Evolutionary conservation across 1,140 invertebrate species (phyloP).

Genomic region (Chionoecetes opilio): DNA sequence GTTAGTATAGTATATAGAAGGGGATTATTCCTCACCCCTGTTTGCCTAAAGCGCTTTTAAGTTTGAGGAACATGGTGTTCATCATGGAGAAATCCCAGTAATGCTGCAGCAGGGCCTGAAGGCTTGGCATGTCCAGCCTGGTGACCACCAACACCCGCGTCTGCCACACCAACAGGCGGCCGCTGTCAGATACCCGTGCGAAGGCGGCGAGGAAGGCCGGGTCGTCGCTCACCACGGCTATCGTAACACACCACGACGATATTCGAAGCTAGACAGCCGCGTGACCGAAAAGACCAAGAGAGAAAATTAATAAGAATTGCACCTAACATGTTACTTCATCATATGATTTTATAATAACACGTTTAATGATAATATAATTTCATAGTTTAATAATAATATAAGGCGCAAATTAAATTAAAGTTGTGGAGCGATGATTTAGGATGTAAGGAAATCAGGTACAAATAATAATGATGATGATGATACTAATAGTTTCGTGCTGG

Average conservation of each 20-base stretch:
- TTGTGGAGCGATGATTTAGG: not conserved
- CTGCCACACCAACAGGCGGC: constrained; percentile 54
- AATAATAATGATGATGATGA: not conserved
- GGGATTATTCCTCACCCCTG: not conserved
- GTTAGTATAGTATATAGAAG: no score
- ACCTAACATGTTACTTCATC: no score
- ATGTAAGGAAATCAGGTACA: not conserved
- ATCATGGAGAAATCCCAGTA: constrained; percentile 62
- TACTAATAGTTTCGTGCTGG: not conserved
- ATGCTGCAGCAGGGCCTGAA: not conserved
- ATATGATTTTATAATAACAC: no score
- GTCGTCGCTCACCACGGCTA: constrained; percentile 37
- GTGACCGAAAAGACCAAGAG: not conserved
- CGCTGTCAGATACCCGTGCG: not conserved
- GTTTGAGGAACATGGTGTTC: constrained; percentile 48
- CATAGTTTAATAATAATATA: not conserved
- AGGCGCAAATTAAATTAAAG: not conserved
- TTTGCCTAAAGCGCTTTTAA: not conserved
- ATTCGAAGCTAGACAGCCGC: not conserved
- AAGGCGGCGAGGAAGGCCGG: constrained; percentile 37
- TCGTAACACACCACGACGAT: constrained; percentile 36
- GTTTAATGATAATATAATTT: no score
- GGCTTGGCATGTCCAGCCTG: not conserved
- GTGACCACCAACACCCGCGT: constrained; percentile 44
- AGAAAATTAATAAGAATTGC: not conserved